Conservation (phyloP, 2,888 invertebrate genomes). For the Cancer borealis region DNA sequence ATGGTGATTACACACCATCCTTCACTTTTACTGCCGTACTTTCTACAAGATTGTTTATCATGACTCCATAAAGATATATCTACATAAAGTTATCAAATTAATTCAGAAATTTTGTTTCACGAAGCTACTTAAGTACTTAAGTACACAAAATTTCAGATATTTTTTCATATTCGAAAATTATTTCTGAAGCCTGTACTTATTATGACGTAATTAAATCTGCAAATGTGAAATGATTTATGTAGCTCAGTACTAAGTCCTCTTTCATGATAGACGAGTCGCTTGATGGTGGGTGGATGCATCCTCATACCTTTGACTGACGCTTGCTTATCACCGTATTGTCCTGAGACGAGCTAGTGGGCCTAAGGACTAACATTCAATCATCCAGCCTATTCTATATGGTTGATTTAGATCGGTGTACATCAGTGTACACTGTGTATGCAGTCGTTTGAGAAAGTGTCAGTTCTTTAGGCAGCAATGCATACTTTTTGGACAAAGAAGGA, state of each 20-base stretch:
- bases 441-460: background rate
- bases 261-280: background rate
- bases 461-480: background rate
- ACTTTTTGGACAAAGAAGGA: background rate
- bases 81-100: too few species aligned
- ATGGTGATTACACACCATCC: conserved; percentile 7
- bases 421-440: background rate
- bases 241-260: too few species aligned
- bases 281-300: background rate
- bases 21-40: background rate
- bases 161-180: too few species aligned
- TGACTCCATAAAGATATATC: too few species aligned
- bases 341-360: too few species aligned
- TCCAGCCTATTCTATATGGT: background rate
- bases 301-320: background rate
- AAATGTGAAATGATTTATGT: too few species aligned
- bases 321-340: background rate
- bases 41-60: background rate
- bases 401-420: background rate
- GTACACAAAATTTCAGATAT: too few species aligned
- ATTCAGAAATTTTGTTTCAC: too few species aligned
- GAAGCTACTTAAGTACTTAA: too few species aligned
- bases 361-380: background rate
- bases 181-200: too few species aligned
- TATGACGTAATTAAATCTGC: too few species aligned